These are phyloP conservation scores for Boulengeromyrus knoepffleri DNA, from an alignment of 2,113 vertebrate genomes.

Conservation along the genomic window DNA sequence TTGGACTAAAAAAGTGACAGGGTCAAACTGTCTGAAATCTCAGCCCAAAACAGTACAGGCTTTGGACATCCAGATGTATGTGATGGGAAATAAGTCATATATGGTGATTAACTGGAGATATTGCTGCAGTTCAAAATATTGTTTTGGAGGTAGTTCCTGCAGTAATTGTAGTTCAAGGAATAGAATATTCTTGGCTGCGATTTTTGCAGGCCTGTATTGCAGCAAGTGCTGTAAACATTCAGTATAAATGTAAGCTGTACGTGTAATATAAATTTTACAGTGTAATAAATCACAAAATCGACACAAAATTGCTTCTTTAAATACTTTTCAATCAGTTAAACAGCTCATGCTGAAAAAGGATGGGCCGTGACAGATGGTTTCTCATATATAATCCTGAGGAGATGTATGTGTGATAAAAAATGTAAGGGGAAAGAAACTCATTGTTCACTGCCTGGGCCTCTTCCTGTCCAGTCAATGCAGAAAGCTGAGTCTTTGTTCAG, in stretches of 20 bases:
- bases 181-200: neutral
- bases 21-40: neutral
- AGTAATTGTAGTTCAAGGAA: neutral
- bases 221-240: neutral
- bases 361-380: neutral
- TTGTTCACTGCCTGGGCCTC: neutral
- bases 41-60: neutral
- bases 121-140: neutral
- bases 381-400: neutral
- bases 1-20: neutral
- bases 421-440: neutral
- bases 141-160: neutral
- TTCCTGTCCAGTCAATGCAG: neutral
- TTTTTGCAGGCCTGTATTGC: neutral
- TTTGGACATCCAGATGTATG: neutral
- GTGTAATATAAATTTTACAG: neutral
- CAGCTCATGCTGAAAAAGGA: neutral
- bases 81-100: neutral
- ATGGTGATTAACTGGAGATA: neutral
- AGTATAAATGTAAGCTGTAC: neutral
- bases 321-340: neutral
- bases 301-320: neutral
- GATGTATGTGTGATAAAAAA: neutral
- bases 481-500: neutral
- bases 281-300: neutral